phyloP scores from a whole-genome alignment of 2,113 vertebrate species.

The Acrocephalus kingi region DNA sequence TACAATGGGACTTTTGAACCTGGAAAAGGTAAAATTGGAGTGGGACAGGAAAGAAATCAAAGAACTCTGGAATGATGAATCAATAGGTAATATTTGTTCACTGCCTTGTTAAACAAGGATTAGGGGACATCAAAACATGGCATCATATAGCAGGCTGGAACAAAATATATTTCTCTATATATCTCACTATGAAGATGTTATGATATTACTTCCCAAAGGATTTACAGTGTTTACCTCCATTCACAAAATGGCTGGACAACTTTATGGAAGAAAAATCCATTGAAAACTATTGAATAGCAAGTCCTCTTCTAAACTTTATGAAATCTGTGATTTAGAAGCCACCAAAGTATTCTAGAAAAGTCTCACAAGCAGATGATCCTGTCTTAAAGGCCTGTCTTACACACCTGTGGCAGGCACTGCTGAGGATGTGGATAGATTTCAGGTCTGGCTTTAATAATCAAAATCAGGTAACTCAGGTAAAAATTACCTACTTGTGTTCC shows the following conservation, averaged over 20 bases:
- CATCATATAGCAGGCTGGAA: neutral
- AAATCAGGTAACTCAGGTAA: neutral
- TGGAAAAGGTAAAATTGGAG: neutral
- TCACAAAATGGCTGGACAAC: neutral
- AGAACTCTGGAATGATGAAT: neutral
- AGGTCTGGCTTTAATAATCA: neutral
- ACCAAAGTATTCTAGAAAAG: neutral
- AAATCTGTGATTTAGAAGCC: neutral
- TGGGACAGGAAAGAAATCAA: neutral
- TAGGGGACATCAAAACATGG: neutral
- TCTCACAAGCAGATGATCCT: neutral
- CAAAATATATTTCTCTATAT: neutral
- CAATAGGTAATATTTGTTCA: neutral
- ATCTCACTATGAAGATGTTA: neutral
- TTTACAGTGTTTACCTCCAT: neutral
- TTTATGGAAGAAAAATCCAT: neutral
- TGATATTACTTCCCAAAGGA: neutral
- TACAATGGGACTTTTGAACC: neutral
- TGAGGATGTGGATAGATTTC: neutral
- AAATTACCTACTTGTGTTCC: neutral
- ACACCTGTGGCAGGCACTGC: neutral
- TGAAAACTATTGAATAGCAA: neutral
- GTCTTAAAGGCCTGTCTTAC: neutral
- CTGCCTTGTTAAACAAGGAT: neutral
- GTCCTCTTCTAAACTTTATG: neutral